These are phyloP conservation scores for Habrosyne pyritoides DNA, from an alignment of 2,888 invertebrate genomes.

Conservation along the genomic window DNA sequence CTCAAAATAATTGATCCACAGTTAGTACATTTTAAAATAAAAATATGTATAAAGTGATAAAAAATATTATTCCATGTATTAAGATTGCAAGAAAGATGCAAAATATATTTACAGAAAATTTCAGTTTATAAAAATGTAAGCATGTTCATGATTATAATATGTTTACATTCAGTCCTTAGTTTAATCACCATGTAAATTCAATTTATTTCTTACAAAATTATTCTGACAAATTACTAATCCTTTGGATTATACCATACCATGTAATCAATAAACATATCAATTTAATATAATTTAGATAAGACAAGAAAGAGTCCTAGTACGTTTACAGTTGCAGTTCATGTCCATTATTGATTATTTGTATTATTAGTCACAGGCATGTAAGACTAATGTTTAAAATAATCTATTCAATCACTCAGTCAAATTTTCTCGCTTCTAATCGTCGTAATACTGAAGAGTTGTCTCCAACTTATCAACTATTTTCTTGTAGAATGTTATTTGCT, in stretches of 20 bases:
- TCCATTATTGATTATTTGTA: conserved; percentile 17
- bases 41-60: conserved; percentile 57
- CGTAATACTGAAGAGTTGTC: conserved; percentile 76
- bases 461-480: conserved; percentile 90
- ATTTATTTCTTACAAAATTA: conserved; percentile 39
- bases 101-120: conserved; percentile 61
- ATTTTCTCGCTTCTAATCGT: conserved; percentile 56
- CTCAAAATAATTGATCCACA: conserved; percentile 68
- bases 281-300: conserved; percentile 14
- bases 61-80: conserved; percentile 51
- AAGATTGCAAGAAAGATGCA: conserved; percentile 50
- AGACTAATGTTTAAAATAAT: conserved; percentile 4
- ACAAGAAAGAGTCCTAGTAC: conserved; percentile 34
- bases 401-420: conserved; percentile 30
- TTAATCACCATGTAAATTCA: conserved; percentile 72
- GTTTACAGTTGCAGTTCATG: conserved; percentile 15
- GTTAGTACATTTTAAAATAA: conserved; percentile 57
- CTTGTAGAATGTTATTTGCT: conserved; percentile 96
- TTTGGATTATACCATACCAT: conserved; percentile 54
- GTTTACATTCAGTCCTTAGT: conserved; percentile 67
- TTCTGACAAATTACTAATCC: conserved; percentile 49
- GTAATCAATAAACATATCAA: conserved; percentile 21
- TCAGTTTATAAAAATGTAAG: conserved; percentile 41
- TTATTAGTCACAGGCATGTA: conserved; percentile 13
- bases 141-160: conserved; percentile 37